phyloP scores from a whole-genome alignment of 2,888 invertebrate species.

The Tipula confusa region DNA sequence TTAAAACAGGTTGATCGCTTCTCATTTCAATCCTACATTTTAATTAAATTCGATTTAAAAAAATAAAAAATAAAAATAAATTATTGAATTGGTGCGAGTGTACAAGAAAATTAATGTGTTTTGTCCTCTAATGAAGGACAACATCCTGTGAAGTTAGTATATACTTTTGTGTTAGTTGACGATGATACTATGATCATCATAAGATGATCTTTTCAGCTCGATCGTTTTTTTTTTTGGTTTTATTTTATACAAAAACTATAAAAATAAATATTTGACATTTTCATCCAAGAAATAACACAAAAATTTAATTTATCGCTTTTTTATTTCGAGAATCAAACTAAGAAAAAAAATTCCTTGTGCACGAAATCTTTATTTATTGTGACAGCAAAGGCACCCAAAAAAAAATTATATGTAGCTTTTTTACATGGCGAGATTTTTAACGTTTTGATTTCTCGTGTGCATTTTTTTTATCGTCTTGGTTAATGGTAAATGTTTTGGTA shows the following conservation, averaged over 20 bases:
- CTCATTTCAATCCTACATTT: conserved; percentile 12
- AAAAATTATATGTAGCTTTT: not conserved
- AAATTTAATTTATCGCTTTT: conserved; percentile 25
- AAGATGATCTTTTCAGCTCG: not conserved
- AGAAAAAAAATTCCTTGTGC: conserved; percentile 21
- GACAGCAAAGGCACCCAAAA: conserved; percentile 31
- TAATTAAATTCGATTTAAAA: not conserved
- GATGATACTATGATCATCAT: not conserved
- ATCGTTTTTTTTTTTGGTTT: not conserved
- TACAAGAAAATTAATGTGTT: not conserved
- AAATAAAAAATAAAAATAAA: no score
- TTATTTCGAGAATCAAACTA: conserved; percentile 26
- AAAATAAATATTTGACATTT: conserved; percentile 25
- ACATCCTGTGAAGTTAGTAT: not conserved
- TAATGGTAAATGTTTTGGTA: not conserved
- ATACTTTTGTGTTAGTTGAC: not conserved
- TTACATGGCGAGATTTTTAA: conserved; percentile 12
- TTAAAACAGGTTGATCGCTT: not conserved
- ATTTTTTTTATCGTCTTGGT: not conserved
- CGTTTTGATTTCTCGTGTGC: conserved; percentile 12
- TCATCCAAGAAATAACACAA: conserved; percentile 20
- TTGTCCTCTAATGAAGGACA: not conserved
- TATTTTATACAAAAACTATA: not conserved
- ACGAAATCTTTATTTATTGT: conserved; percentile 31
- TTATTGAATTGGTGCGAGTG: not conserved